A percentile compares a stretch with the other conserved stretches of the same genome.
Conservation (phyloP, 2,113 vertebrate species). For the Anser cygnoides region DNA sequence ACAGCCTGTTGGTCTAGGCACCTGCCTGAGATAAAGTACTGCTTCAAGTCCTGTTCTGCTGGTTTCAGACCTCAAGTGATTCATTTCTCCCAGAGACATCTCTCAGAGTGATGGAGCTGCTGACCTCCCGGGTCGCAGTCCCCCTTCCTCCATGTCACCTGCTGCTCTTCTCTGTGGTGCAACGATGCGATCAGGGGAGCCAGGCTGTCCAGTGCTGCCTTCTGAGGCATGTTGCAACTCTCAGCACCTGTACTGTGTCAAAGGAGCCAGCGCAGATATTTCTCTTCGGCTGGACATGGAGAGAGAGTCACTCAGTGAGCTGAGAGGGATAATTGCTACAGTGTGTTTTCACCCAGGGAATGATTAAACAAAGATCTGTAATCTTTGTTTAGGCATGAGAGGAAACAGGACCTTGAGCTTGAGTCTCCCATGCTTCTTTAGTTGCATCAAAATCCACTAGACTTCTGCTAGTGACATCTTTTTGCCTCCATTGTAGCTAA, state of each 20-base stretch:
- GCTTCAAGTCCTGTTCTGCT: not conserved
- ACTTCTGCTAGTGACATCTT: not conserved
- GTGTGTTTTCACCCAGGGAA: not conserved
- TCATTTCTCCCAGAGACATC: not conserved
- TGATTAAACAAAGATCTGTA: not conserved
- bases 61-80: not conserved
- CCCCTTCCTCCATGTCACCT: not conserved
- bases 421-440: not conserved
- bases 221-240: not conserved
- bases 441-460: not conserved
- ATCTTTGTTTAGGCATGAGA: not conserved
- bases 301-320: not conserved
- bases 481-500: not conserved
- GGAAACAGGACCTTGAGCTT: not conserved
- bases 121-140: not conserved
- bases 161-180: not conserved
- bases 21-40: not conserved
- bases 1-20: not conserved
- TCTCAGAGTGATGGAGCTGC: not conserved
- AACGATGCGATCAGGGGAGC: not conserved
- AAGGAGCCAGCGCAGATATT: not conserved
- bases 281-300: not conserved
- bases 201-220: not conserved
- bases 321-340: not conserved
- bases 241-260: not conserved